These are phyloP conservation scores for Channa maculata DNA, from an alignment of 2,113 vertebrate genomes.

Conservation along the genomic window DNA sequence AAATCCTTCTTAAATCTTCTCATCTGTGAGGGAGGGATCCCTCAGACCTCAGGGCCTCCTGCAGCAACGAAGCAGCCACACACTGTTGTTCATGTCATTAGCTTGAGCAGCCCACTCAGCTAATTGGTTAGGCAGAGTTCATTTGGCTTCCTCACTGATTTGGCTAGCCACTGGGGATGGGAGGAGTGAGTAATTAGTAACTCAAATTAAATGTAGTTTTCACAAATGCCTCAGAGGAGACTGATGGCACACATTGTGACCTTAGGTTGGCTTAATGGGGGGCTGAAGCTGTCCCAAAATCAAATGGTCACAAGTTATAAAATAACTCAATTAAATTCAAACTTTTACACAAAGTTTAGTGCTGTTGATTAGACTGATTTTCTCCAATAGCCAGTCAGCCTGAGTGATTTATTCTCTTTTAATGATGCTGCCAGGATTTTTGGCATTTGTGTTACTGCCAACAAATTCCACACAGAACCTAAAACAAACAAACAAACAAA, in stretches of 20 bases:
- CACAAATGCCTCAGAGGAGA: constrained; percentile 48
- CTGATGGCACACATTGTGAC: constrained; percentile 34
- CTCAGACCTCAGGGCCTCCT: constrained; percentile 67
- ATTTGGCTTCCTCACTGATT: constrained; percentile 71
- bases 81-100: constrained; percentile 70
- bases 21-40: constrained; percentile 63
- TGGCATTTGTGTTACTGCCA: no score
- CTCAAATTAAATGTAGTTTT: constrained; percentile 67
- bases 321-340: background rate
- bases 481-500: no score
- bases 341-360: background rate
- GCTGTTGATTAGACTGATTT: no score
- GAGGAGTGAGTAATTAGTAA: constrained; percentile 72
- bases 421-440: no score
- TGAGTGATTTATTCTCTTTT: no score
- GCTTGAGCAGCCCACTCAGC: constrained; percentile 65
- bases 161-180: constrained; percentile 68
- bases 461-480: no score
- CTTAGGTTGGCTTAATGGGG: constrained; percentile 30
- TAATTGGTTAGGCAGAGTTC: constrained; percentile 79
- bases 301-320: constrained; percentile 15
- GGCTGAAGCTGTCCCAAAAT: constrained; percentile 21
- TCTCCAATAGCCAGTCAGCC: no score
- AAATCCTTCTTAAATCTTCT: constrained; percentile 68
- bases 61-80: constrained; percentile 64